Conservation (phyloP, 1,140 invertebrate species). For the Diorhabda elongata region DNA sequence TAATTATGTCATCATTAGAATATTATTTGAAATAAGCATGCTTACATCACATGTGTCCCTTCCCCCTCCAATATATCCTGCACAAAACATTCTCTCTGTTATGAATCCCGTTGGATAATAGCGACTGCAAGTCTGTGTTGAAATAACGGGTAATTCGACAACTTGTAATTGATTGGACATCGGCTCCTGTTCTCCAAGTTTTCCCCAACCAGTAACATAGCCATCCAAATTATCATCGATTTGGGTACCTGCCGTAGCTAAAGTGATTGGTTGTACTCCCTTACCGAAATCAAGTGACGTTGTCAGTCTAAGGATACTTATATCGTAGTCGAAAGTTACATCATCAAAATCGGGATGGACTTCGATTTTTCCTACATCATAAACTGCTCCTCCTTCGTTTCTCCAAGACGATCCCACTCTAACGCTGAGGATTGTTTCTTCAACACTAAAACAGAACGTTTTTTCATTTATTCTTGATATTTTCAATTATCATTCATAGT, state of each 20-base stretch:
- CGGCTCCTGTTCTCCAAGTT: constrained; percentile 15
- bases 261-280: constrained; percentile 1
- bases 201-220: constrained; percentile 59
- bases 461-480: constrained; percentile 12
- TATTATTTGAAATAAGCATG: not conserved
- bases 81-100: constrained; percentile 48
- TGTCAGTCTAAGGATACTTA: constrained; percentile 49
- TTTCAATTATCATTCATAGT: not conserved
- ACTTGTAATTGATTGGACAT: constrained; percentile 30
- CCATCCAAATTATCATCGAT: constrained; percentile 12
- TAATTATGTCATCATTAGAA: too few relatives aligned
- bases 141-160: constrained; percentile 42
- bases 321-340: constrained; percentile 51
- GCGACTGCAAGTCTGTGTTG: constrained; percentile 29
- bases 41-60: constrained; percentile 29
- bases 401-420: constrained; percentile 36
- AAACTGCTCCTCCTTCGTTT: constrained; percentile 39
- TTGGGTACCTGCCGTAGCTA: constrained; percentile 6
- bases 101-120: constrained; percentile 31
- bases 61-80: constrained; percentile 33
- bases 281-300: constrained; percentile 13
- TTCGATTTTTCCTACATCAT: constrained; percentile 39
- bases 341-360: constrained; percentile 46
- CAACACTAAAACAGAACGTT: constrained; percentile 14
- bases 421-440: constrained; percentile 17